These are phyloP conservation scores for Polydrusus cervinus DNA, from an alignment of 2,888 invertebrate species.

Conservation along the genomic window DNA sequence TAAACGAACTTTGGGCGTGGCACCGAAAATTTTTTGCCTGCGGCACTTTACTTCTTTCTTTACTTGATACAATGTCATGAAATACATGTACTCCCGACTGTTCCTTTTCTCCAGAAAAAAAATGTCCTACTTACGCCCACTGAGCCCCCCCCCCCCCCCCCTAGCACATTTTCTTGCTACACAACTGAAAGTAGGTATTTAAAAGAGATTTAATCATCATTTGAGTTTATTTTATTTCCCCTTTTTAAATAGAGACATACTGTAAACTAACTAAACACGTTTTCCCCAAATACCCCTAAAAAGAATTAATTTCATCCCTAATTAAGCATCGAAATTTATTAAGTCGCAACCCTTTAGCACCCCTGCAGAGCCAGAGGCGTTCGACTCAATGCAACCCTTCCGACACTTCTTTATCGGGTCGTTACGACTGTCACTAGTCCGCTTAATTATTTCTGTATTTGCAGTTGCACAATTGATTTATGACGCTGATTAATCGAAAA, in stretches of 20 bases:
- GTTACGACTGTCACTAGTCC: conserved; percentile 68
- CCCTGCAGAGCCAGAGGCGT: conserved; percentile 58
- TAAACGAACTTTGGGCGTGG: too few relatives aligned
- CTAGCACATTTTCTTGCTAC: too few relatives aligned
- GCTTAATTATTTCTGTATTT: conserved; percentile 70
- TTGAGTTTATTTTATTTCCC: conserved; percentile 11
- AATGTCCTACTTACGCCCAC: too few relatives aligned
- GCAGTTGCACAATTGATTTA: conserved; percentile 63
- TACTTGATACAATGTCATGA: too few relatives aligned
- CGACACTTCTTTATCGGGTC: conserved; percentile 70
- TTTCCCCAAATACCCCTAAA: conserved; percentile 50
- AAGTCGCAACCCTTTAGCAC: conserved; percentile 67
- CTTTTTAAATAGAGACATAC: conserved; percentile 43
- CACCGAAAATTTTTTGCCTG: too few relatives aligned
- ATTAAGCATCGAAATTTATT: conserved; percentile 64
- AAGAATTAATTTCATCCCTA: conserved; percentile 70
- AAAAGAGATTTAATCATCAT: background rate
- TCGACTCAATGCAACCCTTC: conserved; percentile 60
- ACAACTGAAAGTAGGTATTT: too few relatives aligned
- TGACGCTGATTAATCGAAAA: conserved; percentile 57
- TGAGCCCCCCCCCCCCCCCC: too few relatives aligned
- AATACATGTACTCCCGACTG: too few relatives aligned
- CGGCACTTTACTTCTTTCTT: too few relatives aligned
- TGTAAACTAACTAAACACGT: conserved; percentile 37
- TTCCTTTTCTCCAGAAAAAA: too few relatives aligned